phyloP scores from a whole-genome alignment of 2,797 vertebrate genomes.

The Neopelma chrysocephalum region DNA sequence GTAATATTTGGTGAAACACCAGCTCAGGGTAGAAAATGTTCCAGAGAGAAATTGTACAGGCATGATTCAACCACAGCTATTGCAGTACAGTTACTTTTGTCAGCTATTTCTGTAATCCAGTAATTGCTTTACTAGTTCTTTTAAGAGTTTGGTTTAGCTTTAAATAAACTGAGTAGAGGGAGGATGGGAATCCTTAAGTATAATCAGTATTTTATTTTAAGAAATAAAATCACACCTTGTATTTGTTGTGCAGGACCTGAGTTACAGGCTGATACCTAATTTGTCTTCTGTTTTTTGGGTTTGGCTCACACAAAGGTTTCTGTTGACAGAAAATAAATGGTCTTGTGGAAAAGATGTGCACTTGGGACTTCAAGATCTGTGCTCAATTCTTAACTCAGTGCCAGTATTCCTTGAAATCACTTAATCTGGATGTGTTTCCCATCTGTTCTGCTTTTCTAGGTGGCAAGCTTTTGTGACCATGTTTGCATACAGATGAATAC shows the following conservation, averaged over 20 bases:
- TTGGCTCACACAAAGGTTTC: neutral
- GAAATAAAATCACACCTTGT: neutral
- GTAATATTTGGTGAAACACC: neutral
- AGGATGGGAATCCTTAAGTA: neutral
- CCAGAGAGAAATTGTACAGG: neutral
- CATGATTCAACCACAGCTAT: neutral
- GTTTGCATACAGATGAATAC: neutral
- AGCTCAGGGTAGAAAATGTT: neutral
- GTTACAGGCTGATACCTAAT: neutral
- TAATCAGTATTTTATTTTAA: neutral
- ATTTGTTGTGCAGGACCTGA: neutral
- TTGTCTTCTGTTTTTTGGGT: neutral
- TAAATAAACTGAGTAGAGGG: neutral
- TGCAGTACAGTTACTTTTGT: neutral
- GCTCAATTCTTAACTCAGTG: neutral
- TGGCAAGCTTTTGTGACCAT: neutral
- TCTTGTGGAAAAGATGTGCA: neutral
- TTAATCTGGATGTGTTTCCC: neutral
- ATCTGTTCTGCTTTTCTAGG: neutral
- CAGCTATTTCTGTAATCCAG: neutral
- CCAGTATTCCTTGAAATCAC: neutral
- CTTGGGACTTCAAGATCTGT: neutral
- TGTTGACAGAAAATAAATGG: conserved; percentile 1
- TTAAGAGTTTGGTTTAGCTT: neutral
- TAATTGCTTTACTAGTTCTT: neutral